Evolutionary conservation across 2,797 vertebrate genomes (phyloP), one percentile per base, ranked within the genome.

Genomic region (Pangasius krempfi): DNA sequence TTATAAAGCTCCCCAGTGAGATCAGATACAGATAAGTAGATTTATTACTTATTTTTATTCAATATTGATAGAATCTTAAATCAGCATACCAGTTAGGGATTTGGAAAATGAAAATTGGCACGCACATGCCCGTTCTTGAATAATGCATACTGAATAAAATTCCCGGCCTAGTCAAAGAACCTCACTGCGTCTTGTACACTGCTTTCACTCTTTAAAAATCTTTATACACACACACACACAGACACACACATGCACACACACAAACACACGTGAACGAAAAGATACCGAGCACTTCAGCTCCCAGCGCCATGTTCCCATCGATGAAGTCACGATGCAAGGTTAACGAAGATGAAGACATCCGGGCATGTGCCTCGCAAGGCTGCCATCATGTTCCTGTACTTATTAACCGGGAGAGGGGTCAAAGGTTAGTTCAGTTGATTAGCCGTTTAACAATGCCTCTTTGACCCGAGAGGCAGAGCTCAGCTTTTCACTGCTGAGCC

Each of bases 401-500:
- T 91, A 92, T 91, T 92, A 91, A 89, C 92, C 90, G 88, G 85
- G 81, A 72, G 33, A 72, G 87, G 89, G 92, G 92, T 92, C 91
- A 92, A 88, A 92, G 92, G 92, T 92, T 88, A 91, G 91, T 87
- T 90, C 89, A 90, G 89, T 91, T 92, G 92, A 92, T 92, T 92
- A 92, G 91, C 90, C 91, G 87, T 87, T 91, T 88, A 87, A 92
- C 92, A 92, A 91, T 89, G 90, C 88, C 88, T 88, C 81, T 92
- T 91, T 92, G 92, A 90, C 92, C 92, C n/a, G 73, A 14, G 86
- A 88, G 91, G 88, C 90, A 88, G 90, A 85, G 84, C 90, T 91
- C 88, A 89, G 89, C 91, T 91, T 80, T 88, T 91, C 76, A 89
- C 88, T 81, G 87, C 89, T 80, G 86, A 81, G 75, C 86, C 78